A percentile compares a stretch with the other conserved stretches of the same genome.
phyloP scores from a whole-genome alignment of 2,888 invertebrate species.

The Metalampra italica region DNA sequence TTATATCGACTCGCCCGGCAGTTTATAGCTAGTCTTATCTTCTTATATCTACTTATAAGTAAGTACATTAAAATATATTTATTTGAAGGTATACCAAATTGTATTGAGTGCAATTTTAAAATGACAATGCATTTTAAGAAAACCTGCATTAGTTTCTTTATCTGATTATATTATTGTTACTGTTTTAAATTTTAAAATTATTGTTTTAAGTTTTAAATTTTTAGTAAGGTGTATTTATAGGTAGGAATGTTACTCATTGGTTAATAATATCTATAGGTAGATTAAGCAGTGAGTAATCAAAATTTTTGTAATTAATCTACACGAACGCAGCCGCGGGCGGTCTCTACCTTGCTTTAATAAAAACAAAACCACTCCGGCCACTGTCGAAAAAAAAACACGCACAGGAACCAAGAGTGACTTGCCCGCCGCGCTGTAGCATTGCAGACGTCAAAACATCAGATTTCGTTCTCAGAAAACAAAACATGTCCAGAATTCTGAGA shows the following conservation, averaged over 20 bases:
- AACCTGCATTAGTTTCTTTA: too few relatives aligned
- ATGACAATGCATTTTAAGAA: too few relatives aligned
- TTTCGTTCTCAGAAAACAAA: conserved; percentile 39
- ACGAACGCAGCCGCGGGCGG: conserved; percentile 8
- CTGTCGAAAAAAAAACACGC: conserved; percentile 14
- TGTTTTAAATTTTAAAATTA: too few relatives aligned
- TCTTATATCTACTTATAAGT: conserved; percentile 3
- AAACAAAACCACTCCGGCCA: conserved; percentile 7
- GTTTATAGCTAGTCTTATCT: conserved; percentile 11
- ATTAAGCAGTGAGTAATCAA: conserved; percentile 6
- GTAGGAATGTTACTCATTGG: neutral
- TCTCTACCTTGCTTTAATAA: conserved; percentile 2
- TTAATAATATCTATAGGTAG: neutral
- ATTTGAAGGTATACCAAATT: neutral
- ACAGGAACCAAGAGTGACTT: conserved; percentile 11
- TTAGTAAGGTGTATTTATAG: too few relatives aligned
- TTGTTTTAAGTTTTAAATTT: too few relatives aligned
- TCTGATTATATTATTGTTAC: too few relatives aligned
- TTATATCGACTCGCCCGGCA: conserved; percentile 34
- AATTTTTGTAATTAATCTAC: conserved; percentile 12
- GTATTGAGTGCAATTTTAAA: too few relatives aligned
- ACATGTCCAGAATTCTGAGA: conserved; percentile 31
- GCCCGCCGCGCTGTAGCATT: conserved; percentile 13
- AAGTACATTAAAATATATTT: neutral
- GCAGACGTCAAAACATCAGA: conserved; percentile 40